Base-by-base conservation (phyloP, 2,888 invertebrate species). In the Oligia fasciuncula region DNA sequence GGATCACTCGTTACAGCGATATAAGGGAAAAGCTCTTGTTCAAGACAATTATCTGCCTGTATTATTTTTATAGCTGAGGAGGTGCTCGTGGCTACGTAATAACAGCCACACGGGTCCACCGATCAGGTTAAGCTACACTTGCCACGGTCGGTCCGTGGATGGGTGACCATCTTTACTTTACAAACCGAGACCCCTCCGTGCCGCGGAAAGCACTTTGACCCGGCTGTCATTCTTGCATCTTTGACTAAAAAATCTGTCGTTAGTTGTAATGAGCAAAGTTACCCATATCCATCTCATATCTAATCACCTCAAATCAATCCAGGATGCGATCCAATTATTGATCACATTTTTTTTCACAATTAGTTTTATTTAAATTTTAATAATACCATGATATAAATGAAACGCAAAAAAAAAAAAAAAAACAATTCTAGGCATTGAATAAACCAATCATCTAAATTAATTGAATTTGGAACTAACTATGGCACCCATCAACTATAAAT, bases 401-500 rank as follows among this genome's bases (percentile, higher is more conserved):
- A 57, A 57, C 23, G 4, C 8, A 57, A 23, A 57, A 57, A 57
- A 23, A 71, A 57, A 23, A 71, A 80, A 57, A 68, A 65, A 62
- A 69, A 76, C n/a, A 60, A 71, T 62, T 19, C 14, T 9, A 71
- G 13, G 29, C 14, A 54, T 71, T 35, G n/a, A 77, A 79, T 54
- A 76, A 65, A 70, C 81, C 68, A 82, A 85, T 89, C 85, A 89
- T 85, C 79, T 46, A 77, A 84, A 87, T 86, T 85, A 90, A 91
- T 92, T 90, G 69, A 86, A 90, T 86, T 84, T 86, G 54, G 79
- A 88, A 88, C 74, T 66, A 73, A 74, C 54, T 73, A 78, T 82
- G 71, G 79, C 75, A 85, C 79, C 75, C n/a, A 29, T 29, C 29
- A 73, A 79, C 62, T 57, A 79, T 73, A 77, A 79, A 81, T 79